phyloP scores from a whole-genome alignment of 2,888 invertebrate species.

The Gymnocheta viridis region DNA sequence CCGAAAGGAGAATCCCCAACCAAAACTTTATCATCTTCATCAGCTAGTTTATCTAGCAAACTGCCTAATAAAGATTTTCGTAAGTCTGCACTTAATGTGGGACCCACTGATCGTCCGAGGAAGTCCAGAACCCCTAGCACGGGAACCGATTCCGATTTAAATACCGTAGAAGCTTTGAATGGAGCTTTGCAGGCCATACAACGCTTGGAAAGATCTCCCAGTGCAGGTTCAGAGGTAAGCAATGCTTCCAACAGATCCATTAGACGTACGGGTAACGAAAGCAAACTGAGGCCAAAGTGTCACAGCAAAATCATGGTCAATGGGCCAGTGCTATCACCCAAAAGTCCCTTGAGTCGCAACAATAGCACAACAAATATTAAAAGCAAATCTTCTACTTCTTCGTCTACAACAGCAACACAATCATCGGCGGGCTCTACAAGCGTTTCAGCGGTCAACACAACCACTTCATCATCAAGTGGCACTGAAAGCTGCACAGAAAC shows the following conservation, averaged over 20 bases:
- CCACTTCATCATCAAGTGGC: constrained; percentile 76
- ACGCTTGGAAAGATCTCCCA: constrained; percentile 82
- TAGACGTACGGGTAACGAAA: constrained; percentile 81
- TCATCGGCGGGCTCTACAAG: constrained; percentile 22
- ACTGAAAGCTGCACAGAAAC: constrained; percentile 78
- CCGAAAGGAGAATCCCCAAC: constrained; percentile 81
- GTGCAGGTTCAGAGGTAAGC: constrained; percentile 83
- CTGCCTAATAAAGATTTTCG: constrained; percentile 88
- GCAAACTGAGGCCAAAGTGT: constrained; percentile 77
- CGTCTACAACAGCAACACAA: constrained; percentile 1
- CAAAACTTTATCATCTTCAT: constrained; percentile 82
- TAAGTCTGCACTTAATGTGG: constrained; percentile 88
- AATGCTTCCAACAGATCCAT: constrained; percentile 81
- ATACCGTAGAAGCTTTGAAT: constrained; percentile 65
- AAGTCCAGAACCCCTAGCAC: constrained; percentile 82
- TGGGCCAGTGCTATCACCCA: constrained; percentile 26
- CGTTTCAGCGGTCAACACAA: constrained; percentile 16
- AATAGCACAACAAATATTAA: constrained; percentile 75
- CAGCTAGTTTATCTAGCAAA: constrained; percentile 81
- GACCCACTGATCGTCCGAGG: constrained; percentile 81
- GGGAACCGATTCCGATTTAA: constrained; percentile 78
- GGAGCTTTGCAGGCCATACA: constrained; percentile 71
- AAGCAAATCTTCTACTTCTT: constrained; percentile 80
- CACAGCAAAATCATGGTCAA: constrained; percentile 69
- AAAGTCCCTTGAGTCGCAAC: constrained; percentile 75